A percentile compares a stretch with the other conserved stretches of the same genome.
Evolutionary conservation across 2,888 invertebrate species (phyloP).

Genomic region (Morinoia aosen): DNA sequence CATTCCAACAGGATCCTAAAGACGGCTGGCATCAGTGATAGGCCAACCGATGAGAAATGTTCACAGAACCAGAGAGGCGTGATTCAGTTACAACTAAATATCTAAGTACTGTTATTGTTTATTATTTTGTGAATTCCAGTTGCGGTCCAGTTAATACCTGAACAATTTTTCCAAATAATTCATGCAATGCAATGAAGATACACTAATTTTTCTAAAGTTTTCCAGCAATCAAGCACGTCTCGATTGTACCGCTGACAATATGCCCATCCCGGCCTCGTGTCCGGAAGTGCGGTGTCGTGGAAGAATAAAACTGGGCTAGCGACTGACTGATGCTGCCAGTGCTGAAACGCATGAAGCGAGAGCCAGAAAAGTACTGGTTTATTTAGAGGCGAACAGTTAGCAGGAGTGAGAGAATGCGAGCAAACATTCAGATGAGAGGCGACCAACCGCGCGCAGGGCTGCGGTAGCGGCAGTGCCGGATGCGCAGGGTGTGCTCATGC

Average conservation of each 20-base stretch:
- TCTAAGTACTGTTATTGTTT: too few species aligned
- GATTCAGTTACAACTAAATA: too few species aligned
- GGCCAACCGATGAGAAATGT: too few species aligned
- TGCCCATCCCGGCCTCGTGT: not conserved
- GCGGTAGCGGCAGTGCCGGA: not conserved
- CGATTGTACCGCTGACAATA: not conserved
- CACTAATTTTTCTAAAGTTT: not conserved
- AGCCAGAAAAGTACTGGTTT: not conserved
- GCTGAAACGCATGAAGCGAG: not conserved
- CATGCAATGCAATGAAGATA: not conserved
- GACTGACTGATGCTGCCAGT: not conserved
- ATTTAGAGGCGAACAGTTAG: constrained; percentile 10
- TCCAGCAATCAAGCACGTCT: not conserved
- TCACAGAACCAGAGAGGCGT: too few species aligned
- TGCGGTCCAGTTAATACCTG: too few species aligned
- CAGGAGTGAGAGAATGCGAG: not conserved
- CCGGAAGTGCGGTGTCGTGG: not conserved
- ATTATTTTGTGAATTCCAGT: too few species aligned
- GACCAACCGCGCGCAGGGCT: not conserved
- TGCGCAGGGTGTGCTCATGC: too few species aligned
- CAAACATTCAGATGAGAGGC: not conserved
- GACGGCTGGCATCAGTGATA: too few species aligned
- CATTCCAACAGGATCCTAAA: too few species aligned
- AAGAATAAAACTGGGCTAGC: not conserved
- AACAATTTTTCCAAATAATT: too few species aligned